Evolutionary conservation across 2,888 invertebrate species (phyloP).

Genomic region (Xanthia togata): DNA sequence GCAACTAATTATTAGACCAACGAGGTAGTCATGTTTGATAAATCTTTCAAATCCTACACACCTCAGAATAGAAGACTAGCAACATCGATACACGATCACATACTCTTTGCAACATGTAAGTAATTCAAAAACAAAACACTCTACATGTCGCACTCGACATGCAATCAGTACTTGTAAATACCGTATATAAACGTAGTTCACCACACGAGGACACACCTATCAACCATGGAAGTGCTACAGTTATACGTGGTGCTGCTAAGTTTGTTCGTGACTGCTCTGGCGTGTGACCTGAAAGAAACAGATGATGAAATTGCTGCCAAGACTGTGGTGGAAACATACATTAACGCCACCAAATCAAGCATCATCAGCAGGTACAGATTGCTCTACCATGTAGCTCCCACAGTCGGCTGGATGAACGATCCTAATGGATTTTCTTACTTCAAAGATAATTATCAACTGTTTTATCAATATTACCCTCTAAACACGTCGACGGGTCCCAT

Average conservation of each 20-base stretch:
- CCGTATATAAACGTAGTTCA: constrained; percentile 49
- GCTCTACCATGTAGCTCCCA: constrained; percentile 82
- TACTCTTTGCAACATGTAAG: neutral
- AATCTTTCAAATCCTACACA: neutral
- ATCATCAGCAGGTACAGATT: constrained; percentile 72
- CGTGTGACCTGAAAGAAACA: constrained; percentile 40
- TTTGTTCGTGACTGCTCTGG: constrained; percentile 63
- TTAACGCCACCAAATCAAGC: neutral
- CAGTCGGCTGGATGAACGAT: constrained; percentile 90
- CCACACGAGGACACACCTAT: constrained; percentile 2
- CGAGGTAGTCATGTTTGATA: neutral
- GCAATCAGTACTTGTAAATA: constrained; percentile 48
- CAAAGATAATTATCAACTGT: constrained; percentile 87
- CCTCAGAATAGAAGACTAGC: neutral
- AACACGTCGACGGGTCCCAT: constrained; percentile 83
- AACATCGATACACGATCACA: neutral
- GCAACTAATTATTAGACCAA: neutral
- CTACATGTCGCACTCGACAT: constrained; percentile 35
- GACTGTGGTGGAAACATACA: constrained; percentile 17
- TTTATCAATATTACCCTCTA: constrained; percentile 88
- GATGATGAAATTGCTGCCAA: constrained; percentile 9
- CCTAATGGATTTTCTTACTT: constrained; percentile 89
- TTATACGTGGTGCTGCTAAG: constrained; percentile 60
- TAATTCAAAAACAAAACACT: constrained; percentile 33
- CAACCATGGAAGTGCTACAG: constrained; percentile 51